Evolutionary conservation across 1,140 invertebrate genomes (phyloP).

Genomic region (Dreissena rostriformis): DNA sequence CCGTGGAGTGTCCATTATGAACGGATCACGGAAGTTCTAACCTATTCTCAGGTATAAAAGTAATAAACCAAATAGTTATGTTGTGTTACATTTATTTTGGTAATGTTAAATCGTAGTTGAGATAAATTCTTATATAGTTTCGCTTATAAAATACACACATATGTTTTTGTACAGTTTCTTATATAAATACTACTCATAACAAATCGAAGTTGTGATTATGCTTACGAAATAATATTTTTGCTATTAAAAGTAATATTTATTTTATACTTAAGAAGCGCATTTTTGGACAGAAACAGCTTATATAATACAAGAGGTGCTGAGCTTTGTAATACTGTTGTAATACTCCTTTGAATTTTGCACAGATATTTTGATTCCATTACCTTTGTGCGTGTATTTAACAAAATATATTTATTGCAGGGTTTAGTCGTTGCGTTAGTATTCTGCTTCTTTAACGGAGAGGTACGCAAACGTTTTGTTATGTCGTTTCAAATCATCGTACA

Average conservation of each 20-base stretch:
- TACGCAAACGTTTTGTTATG: conserved; percentile 30
- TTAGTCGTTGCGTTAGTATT: conserved; percentile 59
- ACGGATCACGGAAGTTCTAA: conserved; percentile 66
- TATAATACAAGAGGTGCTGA: background rate
- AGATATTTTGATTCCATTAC: background rate
- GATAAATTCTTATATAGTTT: no score
- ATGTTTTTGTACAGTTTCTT: no score
- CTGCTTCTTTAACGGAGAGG: conserved; percentile 62
- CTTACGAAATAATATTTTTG: no score
- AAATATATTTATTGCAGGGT: conserved; percentile 50
- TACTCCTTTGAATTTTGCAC: background rate
- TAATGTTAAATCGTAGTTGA: no score
- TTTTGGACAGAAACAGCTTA: background rate
- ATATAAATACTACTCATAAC: no score
- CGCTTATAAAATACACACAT: no score
- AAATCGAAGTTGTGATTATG: no score
- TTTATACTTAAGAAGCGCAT: background rate
- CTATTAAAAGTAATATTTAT: background rate
- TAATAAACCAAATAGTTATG: background rate
- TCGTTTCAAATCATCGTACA: background rate
- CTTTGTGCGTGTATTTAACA: background rate
- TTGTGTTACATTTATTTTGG: background rate
- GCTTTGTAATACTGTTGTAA: background rate
- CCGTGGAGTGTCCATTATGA: conserved; percentile 61
- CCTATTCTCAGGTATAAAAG: conserved; percentile 68